Percentiles rank a stretch among this genome's conserved stretches.
phyloP scores from a whole-genome alignment of 2,888 invertebrate species.

The Cheilosia impressa region DNA sequence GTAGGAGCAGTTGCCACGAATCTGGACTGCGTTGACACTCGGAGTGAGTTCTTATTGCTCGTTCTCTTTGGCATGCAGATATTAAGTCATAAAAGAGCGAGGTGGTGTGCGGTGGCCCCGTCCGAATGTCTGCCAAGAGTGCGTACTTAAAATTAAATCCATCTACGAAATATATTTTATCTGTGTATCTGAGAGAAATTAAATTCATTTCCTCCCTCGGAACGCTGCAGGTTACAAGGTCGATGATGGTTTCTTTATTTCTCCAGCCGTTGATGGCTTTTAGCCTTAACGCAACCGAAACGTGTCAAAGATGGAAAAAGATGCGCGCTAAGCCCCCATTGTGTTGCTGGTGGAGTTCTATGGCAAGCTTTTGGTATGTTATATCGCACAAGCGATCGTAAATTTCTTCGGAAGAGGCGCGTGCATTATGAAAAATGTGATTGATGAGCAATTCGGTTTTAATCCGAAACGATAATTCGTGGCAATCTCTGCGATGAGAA shows the following conservation, averaged over 20 bases:
- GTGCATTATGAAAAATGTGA: constrained; percentile 16
- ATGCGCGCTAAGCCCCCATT: constrained; percentile 8
- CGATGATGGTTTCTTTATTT: constrained; percentile 7
- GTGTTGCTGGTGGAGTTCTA: neutral
- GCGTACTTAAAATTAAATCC: constrained; percentile 62
- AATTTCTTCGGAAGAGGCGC: neutral
- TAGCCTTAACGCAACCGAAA: constrained; percentile 26
- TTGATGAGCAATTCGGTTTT: constrained; percentile 3
- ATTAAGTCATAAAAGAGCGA: constrained; percentile 73
- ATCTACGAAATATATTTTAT: neutral
- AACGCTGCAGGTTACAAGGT: constrained; percentile 48
- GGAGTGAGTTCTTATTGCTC: constrained; percentile 53
- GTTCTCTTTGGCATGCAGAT: constrained; percentile 66
- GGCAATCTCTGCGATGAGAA: neutral
- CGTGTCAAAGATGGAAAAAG: constrained; percentile 48
- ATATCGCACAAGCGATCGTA: constrained; percentile 16
- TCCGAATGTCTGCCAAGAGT: constrained; percentile 39
- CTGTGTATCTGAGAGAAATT: neutral
- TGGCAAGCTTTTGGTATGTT: neutral
- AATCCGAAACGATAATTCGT: neutral
- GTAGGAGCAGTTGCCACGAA: constrained; percentile 38
- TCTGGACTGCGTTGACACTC: constrained; percentile 57
- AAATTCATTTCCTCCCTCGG: constrained; percentile 12
- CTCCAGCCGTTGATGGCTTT: constrained; percentile 24
- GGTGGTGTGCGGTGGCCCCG: constrained; percentile 23